A percentile compares a stretch with the other conserved stretches of the same genome.
phyloP scores from a whole-genome alignment of 2,113 vertebrate species.

The Blennius ocellaris region DNA sequence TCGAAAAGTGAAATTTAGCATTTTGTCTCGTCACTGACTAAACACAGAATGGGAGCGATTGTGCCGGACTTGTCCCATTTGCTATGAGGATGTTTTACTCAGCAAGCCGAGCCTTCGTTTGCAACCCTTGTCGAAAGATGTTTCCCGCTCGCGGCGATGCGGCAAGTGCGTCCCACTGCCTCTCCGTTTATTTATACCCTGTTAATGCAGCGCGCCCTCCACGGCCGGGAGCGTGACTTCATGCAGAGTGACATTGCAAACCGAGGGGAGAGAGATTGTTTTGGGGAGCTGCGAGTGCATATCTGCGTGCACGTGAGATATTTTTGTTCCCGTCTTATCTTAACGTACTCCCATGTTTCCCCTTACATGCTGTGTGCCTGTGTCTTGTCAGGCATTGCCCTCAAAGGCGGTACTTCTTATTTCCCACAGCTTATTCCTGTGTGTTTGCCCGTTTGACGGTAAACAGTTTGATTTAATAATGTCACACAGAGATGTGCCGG shows the following conservation, averaged over 20 bases:
- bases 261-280: conserved; percentile 24
- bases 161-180: conserved; percentile 29
- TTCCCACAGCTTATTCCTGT: conserved; percentile 43
- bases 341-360: background rate
- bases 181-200: conserved; percentile 51
- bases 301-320: background rate
- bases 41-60: background rate
- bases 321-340: background rate
- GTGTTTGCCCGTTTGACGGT: conserved; percentile 18
- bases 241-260: conserved; percentile 54
- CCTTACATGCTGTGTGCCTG: background rate
- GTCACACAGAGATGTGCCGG: conserved; percentile 32
- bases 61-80: background rate
- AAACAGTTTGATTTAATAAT: conserved; percentile 66
- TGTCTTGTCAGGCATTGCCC: background rate
- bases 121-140: conserved; percentile 17
- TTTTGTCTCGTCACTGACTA: background rate
- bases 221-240: conserved; percentile 49
- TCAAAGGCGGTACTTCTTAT: conserved; percentile 17
- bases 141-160: conserved; percentile 24
- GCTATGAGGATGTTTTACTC: background rate
- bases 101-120: background rate
- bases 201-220: conserved; percentile 11
- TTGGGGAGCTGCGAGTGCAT: conserved; percentile 3
- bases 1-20: background rate